These are phyloP conservation scores for Otolemur garnettii DNA, from an alignment of 2,113 vertebrate species.

Conservation along the genomic window DNA sequence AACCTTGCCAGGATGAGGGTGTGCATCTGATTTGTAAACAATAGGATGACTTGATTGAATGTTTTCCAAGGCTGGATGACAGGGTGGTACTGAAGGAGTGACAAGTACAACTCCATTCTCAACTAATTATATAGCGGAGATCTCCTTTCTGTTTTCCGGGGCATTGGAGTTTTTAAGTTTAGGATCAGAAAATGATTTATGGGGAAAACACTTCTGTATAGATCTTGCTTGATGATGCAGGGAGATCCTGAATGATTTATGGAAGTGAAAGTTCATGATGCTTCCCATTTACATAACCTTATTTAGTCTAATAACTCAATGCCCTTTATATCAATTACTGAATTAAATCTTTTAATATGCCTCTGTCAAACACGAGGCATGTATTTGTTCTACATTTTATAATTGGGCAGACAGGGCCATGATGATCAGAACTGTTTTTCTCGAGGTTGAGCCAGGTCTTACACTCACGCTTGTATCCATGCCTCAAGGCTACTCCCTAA, in stretches of 20 bases:
- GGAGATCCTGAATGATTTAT: constrained; percentile 38
- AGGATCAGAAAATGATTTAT: constrained; percentile 79
- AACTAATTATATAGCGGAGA: constrained; percentile 72
- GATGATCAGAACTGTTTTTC: constrained; percentile 18
- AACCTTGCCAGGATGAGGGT: constrained; percentile 71
- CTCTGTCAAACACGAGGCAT: constrained; percentile 55
- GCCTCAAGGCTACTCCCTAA: constrained; percentile 24
- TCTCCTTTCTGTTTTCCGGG: constrained; percentile 69
- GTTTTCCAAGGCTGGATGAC: constrained; percentile 68
- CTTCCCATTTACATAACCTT: constrained; percentile 52
- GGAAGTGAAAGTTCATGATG: constrained; percentile 65
- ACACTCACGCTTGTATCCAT: neutral
- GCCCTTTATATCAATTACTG: constrained; percentile 59
- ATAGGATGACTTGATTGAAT: constrained; percentile 73
- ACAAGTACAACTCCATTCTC: constrained; percentile 64
- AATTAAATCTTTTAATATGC: constrained; percentile 67
- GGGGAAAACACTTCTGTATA: constrained; percentile 63
- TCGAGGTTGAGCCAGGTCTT: neutral
- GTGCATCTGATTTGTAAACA: constrained; percentile 82
- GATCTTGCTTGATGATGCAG: constrained; percentile 50
- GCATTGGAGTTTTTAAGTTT: constrained; percentile 70
- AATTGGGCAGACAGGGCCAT: neutral
- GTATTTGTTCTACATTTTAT: constrained; percentile 62
- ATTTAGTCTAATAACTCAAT: constrained; percentile 62
- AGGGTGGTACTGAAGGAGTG: constrained; percentile 67